Conservation (phyloP, 2,797 vertebrate species). For the Ptychobarbus kaznakovi region DNA sequence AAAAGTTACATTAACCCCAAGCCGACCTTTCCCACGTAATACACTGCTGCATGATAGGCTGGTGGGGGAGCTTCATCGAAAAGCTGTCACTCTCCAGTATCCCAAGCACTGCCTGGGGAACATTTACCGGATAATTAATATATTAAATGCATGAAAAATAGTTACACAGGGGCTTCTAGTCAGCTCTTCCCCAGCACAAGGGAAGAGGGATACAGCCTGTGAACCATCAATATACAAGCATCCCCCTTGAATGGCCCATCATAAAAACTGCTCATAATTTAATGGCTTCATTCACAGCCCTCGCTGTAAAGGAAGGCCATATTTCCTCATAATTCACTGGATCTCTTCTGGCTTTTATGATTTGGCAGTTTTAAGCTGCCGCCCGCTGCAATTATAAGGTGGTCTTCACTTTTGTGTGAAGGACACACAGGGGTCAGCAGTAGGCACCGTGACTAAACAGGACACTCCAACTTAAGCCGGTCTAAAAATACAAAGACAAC, state of each 20-base stretch:
- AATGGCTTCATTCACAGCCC: slow-evolving; percentile 99
- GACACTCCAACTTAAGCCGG: slow-evolving; percentile 55
- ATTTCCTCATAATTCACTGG: slow-evolving; percentile 91
- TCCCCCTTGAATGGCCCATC: slow-evolving; percentile 98
- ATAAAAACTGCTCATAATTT: slow-evolving; percentile 99
- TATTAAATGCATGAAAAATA: slow-evolving; percentile 99
- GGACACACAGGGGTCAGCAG: slow-evolving; percentile 78
- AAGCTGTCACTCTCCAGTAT: slow-evolving; percentile 96
- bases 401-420: slow-evolving; percentile 77
- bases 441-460: slow-evolving; percentile 74
- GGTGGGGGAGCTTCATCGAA: slow-evolving; percentile 88
- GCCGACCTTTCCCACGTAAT: slow-evolving; percentile 97
- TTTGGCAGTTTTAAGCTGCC: slow-evolving; percentile 80
- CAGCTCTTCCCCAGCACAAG: slow-evolving; percentile 79
- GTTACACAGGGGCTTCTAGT: slow-evolving; percentile 91
- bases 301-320: slow-evolving; percentile 96
- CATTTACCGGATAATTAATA: slow-evolving; percentile 99
- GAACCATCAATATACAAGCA: slow-evolving; percentile 99
- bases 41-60: slow-evolving; percentile 95
- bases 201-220: slow-evolving; percentile 93
- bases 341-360: slow-evolving; percentile 80
- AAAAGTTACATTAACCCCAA: slow-evolving; percentile 99
- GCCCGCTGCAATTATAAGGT: slow-evolving; percentile 74
- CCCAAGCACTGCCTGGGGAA: slow-evolving; percentile 98
- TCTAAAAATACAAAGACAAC: slow-evolving; percentile 53